Evolutionary conservation across 2,797 vertebrate species (phyloP), one percentile per base, ranked within the genome.

Genomic region (Mallotus villosus): DNA sequence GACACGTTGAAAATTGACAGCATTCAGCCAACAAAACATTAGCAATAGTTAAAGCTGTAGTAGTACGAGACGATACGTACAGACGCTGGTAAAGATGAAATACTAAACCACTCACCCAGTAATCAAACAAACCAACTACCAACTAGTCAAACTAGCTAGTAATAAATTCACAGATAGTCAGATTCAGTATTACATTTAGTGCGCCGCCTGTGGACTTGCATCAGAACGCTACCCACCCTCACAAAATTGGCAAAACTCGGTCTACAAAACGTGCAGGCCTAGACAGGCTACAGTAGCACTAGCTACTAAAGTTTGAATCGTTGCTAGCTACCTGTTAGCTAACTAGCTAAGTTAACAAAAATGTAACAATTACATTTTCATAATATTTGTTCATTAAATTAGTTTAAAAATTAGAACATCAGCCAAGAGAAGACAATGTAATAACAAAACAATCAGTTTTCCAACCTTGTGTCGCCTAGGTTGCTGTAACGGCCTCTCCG

Each of bases 401-500:
- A 46, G 12, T 46, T 46, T 2, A 11, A 11, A 41, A 41, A 12
- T 14, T 2, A 46, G 9, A 46, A 46, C 12, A 12, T 46, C n/a
- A n/a, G 19, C 1, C 63, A 64, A 8, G 67, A 51, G 16, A 41
- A 68, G 58, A 68, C 55, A 66, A 68, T 57, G 61, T 55, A 71
- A 61, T 21, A 51, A 32, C 46, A 63, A 16, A 37, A 67, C 9
- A 63, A 27, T 46, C 24, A 34, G 19, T 80, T 53, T 78, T 72
- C 79, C 83, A 88, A 86, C 87, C 84, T 82, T 72, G 74, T 78
- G 79, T 71, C 80, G 9, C 25, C 9, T 49, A 29, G 46, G 49
- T 53, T 68, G 55, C 67, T 22, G 17, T 84, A 86, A 93, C 93
- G 94, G 95, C 92, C 93, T 91, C 91, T 91, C 95, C 95, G 97